A percentile compares a stretch with the other conserved stretches of the same genome.
phyloP scores from a whole-genome alignment of 1,140 invertebrate species.

The Triops longicaudatus region DNA sequence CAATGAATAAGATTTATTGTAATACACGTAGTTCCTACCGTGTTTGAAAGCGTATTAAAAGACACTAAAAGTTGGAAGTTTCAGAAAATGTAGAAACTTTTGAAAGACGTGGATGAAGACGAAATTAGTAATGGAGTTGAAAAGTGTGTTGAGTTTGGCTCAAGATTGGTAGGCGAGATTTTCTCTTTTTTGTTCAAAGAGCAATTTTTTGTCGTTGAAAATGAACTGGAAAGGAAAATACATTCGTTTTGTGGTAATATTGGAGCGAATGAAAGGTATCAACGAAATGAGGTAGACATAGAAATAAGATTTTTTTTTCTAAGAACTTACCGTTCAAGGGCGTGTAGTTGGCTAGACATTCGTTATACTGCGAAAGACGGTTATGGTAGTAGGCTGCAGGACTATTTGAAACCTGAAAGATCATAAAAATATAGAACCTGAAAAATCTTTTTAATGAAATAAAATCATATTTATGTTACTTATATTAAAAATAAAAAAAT shows the following conservation, averaged over 20 bases:
- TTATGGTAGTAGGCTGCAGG: slow-evolving; percentile 26
- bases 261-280: background rate
- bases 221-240: background rate
- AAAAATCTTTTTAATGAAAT: too few relatives aligned
- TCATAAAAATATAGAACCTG: background rate
- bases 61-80: too few relatives aligned
- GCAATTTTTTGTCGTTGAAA: too few relatives aligned
- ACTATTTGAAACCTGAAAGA: slow-evolving; percentile 17
- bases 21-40: too few relatives aligned
- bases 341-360: slow-evolving; percentile 25
- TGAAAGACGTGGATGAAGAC: too few relatives aligned
- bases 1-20: too few relatives aligned
- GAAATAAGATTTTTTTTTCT: background rate
- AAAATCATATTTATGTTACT: background rate
- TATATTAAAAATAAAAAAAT: background rate
- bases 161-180: background rate
- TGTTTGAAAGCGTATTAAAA: too few relatives aligned
- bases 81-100: too few relatives aligned
- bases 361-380: slow-evolving; percentile 25
- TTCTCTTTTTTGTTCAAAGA: too few relatives aligned
- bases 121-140: background rate
- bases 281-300: too few relatives aligned
- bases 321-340: slow-evolving; percentile 27
- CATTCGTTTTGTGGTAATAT: background rate
- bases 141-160: background rate